Base-by-base conservation (phyloP, 2,113 vertebrate species). In the Cyanoliseus patagonus region DNA sequence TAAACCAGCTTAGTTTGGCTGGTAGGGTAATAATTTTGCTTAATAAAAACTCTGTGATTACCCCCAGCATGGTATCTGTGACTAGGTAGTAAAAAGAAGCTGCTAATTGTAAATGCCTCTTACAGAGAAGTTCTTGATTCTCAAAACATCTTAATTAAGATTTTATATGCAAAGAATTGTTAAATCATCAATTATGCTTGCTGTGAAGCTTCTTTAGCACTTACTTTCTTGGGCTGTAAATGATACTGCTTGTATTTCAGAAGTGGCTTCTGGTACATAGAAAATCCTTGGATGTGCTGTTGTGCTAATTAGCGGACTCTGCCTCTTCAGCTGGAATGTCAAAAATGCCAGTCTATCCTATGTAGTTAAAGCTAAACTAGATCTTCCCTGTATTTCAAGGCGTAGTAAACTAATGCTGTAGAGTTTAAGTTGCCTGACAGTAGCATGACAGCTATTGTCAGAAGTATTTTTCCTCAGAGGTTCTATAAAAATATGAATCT, bases 391-490 rank as follows among this genome's bases (percentile, higher is more conserved):
- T 15, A 70, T 80, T 55, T 92, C 47, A 89, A 68, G 17, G n/a
- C 24, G 70, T 13, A 35, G 69, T 86, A 79, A 90, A 83, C 74
- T 31, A 35, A 25, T 0, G 8, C 39, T 70, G 66, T 13, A 81
- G 79, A 94, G 57, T 94, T 92, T 95, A 93, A 94, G 37, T 17
- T 37, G 41, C 25, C 61, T 92, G 87, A 63, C 59, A 94, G 35
- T 18, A 77, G 39, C 20, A 46, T 44, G 41, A 47, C 53, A 96
- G 88, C 67, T 76, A 35, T 66, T 94, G 88, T 96, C 89, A 95
- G 63, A 91, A 90, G 30, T 55, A 35, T 86, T 97, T 96, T 70
- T 95, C 90, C 81, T 96, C 79, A 67, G 78, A 83, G 69, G 28
- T 53, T 84, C 69, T 64, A 10, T 16, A 2, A 64, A 86, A 66